Percentiles rank a stretch among this genome's conserved stretches.
phyloP scores from a whole-genome alignment of 2,888 invertebrate species.

The Drosophila paracracens region DNA sequence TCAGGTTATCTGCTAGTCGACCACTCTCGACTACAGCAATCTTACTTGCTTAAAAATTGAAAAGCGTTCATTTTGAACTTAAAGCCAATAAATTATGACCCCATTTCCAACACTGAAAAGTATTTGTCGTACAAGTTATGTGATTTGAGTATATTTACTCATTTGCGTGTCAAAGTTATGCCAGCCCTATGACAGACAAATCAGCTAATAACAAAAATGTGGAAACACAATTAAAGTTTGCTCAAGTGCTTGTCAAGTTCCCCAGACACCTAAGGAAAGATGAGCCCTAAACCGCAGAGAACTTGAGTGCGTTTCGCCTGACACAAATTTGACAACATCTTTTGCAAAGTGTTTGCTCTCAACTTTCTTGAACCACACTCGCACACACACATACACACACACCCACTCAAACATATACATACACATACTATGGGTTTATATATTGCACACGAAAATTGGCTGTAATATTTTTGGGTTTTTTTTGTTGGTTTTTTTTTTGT shows the following conservation, averaged over 20 bases:
- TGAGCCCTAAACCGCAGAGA: slow-evolving; percentile 86
- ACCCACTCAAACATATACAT: slow-evolving; percentile 24
- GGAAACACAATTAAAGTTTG: slow-evolving; percentile 13
- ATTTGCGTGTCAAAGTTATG: slow-evolving; percentile 16
- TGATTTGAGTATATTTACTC: slow-evolving; percentile 2
- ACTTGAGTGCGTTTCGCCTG: slow-evolving; percentile 87
- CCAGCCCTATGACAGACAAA: slow-evolving; percentile 65
- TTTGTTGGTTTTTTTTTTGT: slow-evolving; percentile 2
- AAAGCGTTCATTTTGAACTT: background rate
- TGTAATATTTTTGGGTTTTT: slow-evolving; percentile 42
- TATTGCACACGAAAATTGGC: slow-evolving; percentile 55
- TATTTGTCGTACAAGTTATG: background rate
- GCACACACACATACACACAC: slow-evolving; percentile 9
- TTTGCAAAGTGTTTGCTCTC: slow-evolving; percentile 12
- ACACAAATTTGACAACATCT: slow-evolving; percentile 38
- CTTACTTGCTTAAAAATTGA: background rate
- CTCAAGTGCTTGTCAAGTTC: slow-evolving; percentile 20
- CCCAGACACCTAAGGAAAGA: slow-evolving; percentile 5
- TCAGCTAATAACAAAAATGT: slow-evolving; percentile 5
- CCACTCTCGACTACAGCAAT: background rate
- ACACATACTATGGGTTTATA: slow-evolving; percentile 25
- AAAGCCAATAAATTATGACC: background rate
- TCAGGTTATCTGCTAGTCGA: background rate
- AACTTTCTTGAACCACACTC: slow-evolving; percentile 4
- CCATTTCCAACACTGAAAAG: background rate